phyloP scores from a whole-genome alignment of 2,797 vertebrate genomes.

The Enteromius afrohamiltoni region DNA sequence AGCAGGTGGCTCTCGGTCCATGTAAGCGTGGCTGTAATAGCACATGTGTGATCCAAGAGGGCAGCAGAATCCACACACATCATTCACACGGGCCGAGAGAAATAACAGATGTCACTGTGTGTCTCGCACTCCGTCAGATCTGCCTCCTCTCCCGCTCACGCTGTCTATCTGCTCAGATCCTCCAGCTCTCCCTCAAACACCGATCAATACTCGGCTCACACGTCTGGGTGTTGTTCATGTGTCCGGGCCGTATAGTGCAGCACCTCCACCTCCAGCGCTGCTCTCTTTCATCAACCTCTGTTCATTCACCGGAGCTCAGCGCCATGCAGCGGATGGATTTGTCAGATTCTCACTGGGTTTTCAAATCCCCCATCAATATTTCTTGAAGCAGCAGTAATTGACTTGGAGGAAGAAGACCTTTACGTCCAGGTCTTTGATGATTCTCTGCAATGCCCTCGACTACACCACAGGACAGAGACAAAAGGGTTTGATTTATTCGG shows the following conservation, averaged over 20 bases:
- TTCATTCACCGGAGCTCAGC: not conserved
- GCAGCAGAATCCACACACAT: slow-evolving; percentile 10
- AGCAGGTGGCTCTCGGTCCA: not conserved
- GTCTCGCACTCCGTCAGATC: slow-evolving; percentile 18
- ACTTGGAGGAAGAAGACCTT: slow-evolving; percentile 8
- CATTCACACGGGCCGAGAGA: not conserved
- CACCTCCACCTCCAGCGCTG: not conserved
- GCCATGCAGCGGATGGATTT: not conserved
- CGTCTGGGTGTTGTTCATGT: not conserved
- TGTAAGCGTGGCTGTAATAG: not conserved
- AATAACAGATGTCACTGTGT: not conserved
- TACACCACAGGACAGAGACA: not conserved
- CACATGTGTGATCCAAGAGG: slow-evolving; percentile 7
- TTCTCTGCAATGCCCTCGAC: not conserved
- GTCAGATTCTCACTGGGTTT: not conserved
- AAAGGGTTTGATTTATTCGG: not conserved
- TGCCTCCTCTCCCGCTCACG: not conserved
- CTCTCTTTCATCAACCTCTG: not conserved
- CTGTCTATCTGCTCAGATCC: not conserved
- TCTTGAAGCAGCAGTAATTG: not conserved
- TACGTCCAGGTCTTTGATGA: slow-evolving; percentile 5
- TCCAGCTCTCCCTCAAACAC: not conserved
- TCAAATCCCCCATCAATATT: slow-evolving; percentile 19
- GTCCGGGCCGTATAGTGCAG: not conserved
- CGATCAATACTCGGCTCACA: not conserved